A percentile compares a stretch with the other conserved stretches of the same genome.
These are phyloP conservation scores for Todus mexicanus DNA, from an alignment of 2,797 vertebrate genomes.

Conservation along the genomic window DNA sequence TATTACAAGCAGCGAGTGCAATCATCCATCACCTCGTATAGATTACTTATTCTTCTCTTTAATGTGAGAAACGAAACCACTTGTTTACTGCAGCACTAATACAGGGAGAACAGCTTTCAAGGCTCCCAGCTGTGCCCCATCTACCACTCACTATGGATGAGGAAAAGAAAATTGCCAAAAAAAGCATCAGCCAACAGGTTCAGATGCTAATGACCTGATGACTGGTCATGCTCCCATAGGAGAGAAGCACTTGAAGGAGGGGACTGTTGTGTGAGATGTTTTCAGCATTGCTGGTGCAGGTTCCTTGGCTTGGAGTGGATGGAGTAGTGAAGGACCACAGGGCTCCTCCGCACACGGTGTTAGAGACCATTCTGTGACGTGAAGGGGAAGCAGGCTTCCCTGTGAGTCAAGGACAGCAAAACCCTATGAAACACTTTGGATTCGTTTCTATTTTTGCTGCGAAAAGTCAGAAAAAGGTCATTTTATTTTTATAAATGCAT, in stretches of 20 bases:
- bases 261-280: background rate
- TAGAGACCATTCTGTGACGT: background rate
- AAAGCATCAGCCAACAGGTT: background rate
- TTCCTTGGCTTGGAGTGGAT: background rate
- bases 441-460: background rate
- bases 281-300: background rate
- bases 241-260: background rate
- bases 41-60: conserved; percentile 3
- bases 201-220: background rate
- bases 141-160: background rate
- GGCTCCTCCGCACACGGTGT: accelerated
- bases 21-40: conserved; percentile 7
- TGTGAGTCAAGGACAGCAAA: background rate
- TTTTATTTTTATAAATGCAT: background rate
- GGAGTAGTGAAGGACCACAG: background rate
- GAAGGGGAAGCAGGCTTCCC: background rate
- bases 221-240: background rate
- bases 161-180: background rate
- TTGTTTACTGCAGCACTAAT: background rate
- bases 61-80: conserved; percentile 1
- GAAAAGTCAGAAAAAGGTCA: background rate
- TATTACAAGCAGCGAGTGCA: background rate
- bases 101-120: background rate
- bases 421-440: background rate
- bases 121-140: background rate